Base-by-base conservation (phyloP, 2,113 vertebrate genomes). In the Neodon shergylaensis region DNA sequence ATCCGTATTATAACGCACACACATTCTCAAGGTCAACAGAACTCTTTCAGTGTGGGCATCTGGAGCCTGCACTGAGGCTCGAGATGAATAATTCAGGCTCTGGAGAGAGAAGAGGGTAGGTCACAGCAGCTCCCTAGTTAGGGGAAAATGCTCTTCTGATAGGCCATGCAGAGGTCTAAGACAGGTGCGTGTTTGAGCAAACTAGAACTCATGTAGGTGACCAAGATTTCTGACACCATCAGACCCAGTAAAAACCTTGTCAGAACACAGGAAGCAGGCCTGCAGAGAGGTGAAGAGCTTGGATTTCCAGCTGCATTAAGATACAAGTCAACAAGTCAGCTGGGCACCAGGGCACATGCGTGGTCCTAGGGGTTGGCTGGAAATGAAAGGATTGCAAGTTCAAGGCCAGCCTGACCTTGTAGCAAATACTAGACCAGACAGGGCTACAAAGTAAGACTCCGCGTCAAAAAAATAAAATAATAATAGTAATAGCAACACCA, bases 1-100 rank as follows among this genome's bases (percentile, higher is more conserved):
- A 0, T 89, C 49, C 86, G 65, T 94, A 95, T 98, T 95, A 97
- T 52, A 96, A 93, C 86, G 96, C 58, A 47, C 8, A 95, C 96
- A 97, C 90, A 95, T 96, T 78, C 85, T 28, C 0, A 98, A 97
- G 81, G 97, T 98, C 90, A 96, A 91, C 17, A 87, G 54, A 84
- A 44, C 44, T n/a, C 96, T 88, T 97, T 92, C 90, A 94, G 85
- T 94, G 88, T 44, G 49, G 94, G 58, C 76, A 72, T 70, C 93
- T 94, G 85, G 95, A 98, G 98, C 90, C 78, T 89, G 89, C 22
- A 96, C 96, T 78, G 81, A 94, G 92, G 89, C 97, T 93, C 66
- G 88, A 96, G 70, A 81, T 88, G 95, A 97, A 78, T 95, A 96
- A 95, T 95, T 95, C 96, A 90, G 92, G 39, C 47, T 97, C 73